phyloP scores from a whole-genome alignment of 1,140 invertebrate species.

The Drosophila sucinea region DNA sequence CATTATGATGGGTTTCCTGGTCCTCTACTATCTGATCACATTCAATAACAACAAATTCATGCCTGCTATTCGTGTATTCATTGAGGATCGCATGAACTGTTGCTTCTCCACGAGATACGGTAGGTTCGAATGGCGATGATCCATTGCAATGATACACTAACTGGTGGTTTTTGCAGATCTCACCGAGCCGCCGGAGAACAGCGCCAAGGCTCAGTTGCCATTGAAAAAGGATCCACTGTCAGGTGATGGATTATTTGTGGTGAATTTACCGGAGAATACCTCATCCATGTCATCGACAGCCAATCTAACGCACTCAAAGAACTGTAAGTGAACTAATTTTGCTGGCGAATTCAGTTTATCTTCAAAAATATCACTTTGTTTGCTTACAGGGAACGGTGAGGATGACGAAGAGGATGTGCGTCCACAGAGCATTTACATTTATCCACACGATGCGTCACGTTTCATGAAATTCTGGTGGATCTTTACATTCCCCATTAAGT shows the following conservation, averaged over 20 bases:
- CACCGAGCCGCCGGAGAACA: constrained; percentile 79
- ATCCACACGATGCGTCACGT: constrained; percentile 61
- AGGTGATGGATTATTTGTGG: constrained; percentile 76
- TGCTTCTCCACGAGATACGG: constrained; percentile 80
- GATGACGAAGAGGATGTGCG: constrained; percentile 49
- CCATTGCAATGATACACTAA: no score
- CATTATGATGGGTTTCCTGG: constrained; percentile 87
- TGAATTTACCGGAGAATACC: constrained; percentile 77
- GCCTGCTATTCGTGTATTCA: constrained; percentile 74
- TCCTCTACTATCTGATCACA: constrained; percentile 87
- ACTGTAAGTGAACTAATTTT: constrained; percentile 55
- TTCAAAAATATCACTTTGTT: background rate
- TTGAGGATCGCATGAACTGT: constrained; percentile 80
- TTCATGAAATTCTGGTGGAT: constrained; percentile 87
- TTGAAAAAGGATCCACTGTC: constrained; percentile 76
- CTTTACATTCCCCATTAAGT: constrained; percentile 88
- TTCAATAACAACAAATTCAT: constrained; percentile 85
- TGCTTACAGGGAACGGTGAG: constrained; percentile 58
- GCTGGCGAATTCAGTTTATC: background rate
- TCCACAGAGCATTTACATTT: constrained; percentile 61
- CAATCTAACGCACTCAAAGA: constrained; percentile 72
- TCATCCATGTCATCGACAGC: constrained; percentile 76
- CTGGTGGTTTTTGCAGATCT: constrained; percentile 48
- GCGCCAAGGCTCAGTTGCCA: constrained; percentile 78
- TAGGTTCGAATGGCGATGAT: constrained; percentile 11